phyloP scores from a whole-genome alignment of 1,140 invertebrate genomes.

The Drosophila sp. region DNA sequence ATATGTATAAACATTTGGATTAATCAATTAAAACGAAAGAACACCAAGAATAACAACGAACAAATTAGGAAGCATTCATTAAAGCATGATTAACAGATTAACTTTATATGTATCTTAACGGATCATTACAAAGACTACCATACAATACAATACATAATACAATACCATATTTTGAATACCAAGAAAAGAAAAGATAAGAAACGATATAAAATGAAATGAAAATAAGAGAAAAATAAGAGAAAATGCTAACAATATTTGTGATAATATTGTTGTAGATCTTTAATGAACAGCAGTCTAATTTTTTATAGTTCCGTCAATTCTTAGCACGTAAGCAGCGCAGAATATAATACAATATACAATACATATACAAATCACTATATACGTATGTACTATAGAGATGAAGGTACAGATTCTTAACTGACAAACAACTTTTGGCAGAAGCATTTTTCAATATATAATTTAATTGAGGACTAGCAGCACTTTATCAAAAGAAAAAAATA shows the following conservation, averaged over 20 bases:
- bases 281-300: slow-evolving; percentile 37
- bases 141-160: slow-evolving; percentile 58
- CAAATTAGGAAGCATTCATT: slow-evolving; percentile 66
- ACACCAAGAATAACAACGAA: slow-evolving; percentile 63
- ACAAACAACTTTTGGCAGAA: slow-evolving; percentile 58
- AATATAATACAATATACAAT: slow-evolving; percentile 28
- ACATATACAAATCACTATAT: slow-evolving; percentile 19
- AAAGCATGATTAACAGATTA: slow-evolving; percentile 43
- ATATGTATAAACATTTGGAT: slow-evolving; percentile 91
- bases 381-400: slow-evolving; percentile 24
- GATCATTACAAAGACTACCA: slow-evolving; percentile 69
- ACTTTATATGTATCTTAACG: slow-evolving; percentile 54
- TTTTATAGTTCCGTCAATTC: slow-evolving; percentile 78
- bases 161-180: slow-evolving; percentile 56
- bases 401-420: slow-evolving; percentile 41
- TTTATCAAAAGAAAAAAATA: slow-evolving; percentile 42
- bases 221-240: slow-evolving; percentile 7
- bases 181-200: slow-evolving; percentile 19
- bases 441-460: slow-evolving; percentile 75
- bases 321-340: slow-evolving; percentile 72
- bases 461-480: slow-evolving; percentile 51
- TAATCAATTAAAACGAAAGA: slow-evolving; percentile 60
- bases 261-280: slow-evolving; percentile 52
- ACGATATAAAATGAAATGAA: no score
- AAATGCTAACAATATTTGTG: slow-evolving; percentile 50